Percentiles rank a stretch among this genome's conserved stretches.
These are phyloP conservation scores for Drosophila infuscata DNA, from an alignment of 2,888 invertebrate species.

Conservation along the genomic window DNA sequence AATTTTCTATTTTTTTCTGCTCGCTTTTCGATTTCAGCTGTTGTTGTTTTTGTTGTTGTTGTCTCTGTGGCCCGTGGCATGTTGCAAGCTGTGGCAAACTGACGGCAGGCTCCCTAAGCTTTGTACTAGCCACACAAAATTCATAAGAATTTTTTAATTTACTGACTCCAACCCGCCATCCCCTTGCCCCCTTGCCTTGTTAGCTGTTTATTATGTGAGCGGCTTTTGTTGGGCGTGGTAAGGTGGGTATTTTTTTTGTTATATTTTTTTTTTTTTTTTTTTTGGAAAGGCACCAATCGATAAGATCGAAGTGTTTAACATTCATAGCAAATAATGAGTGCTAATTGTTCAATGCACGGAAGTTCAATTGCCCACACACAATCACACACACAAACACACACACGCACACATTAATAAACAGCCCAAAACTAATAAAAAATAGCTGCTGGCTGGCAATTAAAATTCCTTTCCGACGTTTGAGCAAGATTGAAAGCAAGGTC, in stretches of 20 bases:
- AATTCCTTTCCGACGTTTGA: slow-evolving; percentile 49
- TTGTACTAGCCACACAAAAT: slow-evolving; percentile 36
- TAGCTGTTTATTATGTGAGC: slow-evolving; percentile 46
- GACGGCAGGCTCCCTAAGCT: slow-evolving; percentile 57
- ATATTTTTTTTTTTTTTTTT: neutral
- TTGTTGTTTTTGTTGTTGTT: neutral
- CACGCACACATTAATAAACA: slow-evolving; percentile 9
- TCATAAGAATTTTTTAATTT: slow-evolving; percentile 78
- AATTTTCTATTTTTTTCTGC: slow-evolving; percentile 43
- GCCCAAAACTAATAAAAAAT: slow-evolving; percentile 30
- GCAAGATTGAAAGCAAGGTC: slow-evolving; percentile 74
- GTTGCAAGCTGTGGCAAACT: slow-evolving; percentile 59
- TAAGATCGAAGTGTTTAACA: slow-evolving; percentile 60
- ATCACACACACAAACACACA: slow-evolving; percentile 25
- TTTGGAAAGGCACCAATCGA: slow-evolving; percentile 70
- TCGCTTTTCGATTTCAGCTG: slow-evolving; percentile 51
- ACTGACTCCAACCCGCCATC: slow-evolving; percentile 23
- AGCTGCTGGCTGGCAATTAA: slow-evolving; percentile 56
- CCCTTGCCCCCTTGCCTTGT: slow-evolving; percentile 13
- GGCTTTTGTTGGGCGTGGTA: slow-evolving; percentile 53
- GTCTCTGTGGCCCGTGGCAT: slow-evolving; percentile 64
- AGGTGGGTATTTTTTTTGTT: slow-evolving; percentile 16
- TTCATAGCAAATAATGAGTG: slow-evolving; percentile 66
- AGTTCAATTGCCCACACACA: slow-evolving; percentile 52
- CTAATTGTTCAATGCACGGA: slow-evolving; percentile 72